Evolutionary conservation across 1,140 invertebrate genomes (phyloP).

Genomic region (Ceratoteleas bidentatus): DNA sequence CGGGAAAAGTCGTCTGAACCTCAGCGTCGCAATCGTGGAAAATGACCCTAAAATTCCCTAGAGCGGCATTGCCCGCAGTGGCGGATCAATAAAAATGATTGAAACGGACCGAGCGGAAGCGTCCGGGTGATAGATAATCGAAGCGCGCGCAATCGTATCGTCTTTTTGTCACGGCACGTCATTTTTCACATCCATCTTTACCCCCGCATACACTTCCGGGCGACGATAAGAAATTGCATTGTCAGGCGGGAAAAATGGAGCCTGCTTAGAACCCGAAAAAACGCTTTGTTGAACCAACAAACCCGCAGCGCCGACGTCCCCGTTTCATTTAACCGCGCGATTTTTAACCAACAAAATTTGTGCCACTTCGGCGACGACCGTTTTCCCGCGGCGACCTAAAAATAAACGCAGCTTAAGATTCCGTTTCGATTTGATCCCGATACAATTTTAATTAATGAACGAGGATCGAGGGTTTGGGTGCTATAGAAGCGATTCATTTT

Average conservation of each 20-base stretch:
- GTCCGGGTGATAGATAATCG: conserved; percentile 30
- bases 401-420: too few species aligned
- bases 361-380: neutral
- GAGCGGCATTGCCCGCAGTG: neutral
- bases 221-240: conserved; percentile 57
- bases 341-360: conserved; percentile 28
- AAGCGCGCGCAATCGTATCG: conserved; percentile 6
- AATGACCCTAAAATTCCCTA: neutral
- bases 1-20: too few species aligned
- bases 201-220: conserved; percentile 35
- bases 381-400: too few species aligned
- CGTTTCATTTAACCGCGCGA: conserved; percentile 10
- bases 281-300: conserved; percentile 36
- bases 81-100: conserved; percentile 7
- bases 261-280: conserved; percentile 43
- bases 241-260: conserved; percentile 56
- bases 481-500: too few species aligned
- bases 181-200: conserved; percentile 49
- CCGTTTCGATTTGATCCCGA: neutral
- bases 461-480: too few species aligned
- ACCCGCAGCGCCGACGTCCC: conserved; percentile 19
- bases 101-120: conserved; percentile 4
- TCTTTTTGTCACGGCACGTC: conserved; percentile 25
- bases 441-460: neutral
- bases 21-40: neutral